Percentiles rank a stretch among this genome's conserved stretches.
These are phyloP conservation scores for Noctuana brunneofusca DNA, from an alignment of 2,888 invertebrate genomes.

Conservation along the genomic window DNA sequence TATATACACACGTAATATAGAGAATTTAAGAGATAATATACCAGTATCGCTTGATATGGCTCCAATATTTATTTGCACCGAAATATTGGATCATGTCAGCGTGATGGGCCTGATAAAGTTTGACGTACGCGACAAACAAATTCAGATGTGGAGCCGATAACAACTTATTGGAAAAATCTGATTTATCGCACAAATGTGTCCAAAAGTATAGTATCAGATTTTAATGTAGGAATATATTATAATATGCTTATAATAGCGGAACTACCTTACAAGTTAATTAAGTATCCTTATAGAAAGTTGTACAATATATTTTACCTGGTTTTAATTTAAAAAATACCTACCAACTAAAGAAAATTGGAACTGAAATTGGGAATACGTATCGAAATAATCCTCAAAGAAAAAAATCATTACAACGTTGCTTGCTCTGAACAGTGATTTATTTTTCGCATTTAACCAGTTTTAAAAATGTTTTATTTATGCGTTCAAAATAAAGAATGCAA, in stretches of 20 bases:
- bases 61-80: conserved; percentile 32
- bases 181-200: conserved; percentile 17
- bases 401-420: no score
- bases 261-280: no score
- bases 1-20: no score
- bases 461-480: conserved; percentile 1
- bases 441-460: conserved; percentile 15
- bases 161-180: conserved; percentile 18
- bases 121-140: conserved; percentile 45
- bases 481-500: conserved; percentile 11
- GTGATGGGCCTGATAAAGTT: conserved; percentile 54
- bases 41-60: conserved; percentile 7
- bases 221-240: no score
- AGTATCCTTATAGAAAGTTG: neutral
- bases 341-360: no score
- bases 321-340: neutral
- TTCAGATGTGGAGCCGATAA: conserved; percentile 36
- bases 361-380: neutral
- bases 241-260: no score
- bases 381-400: neutral
- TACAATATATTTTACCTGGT: neutral
- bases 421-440: conserved; percentile 12
- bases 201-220: neutral
- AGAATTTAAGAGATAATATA: conserved; percentile 34
- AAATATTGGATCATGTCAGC: conserved; percentile 55